Evolutionary conservation across 2,888 invertebrate genomes (phyloP).

Genomic region (Cylindroiulus punctatus): DNA sequence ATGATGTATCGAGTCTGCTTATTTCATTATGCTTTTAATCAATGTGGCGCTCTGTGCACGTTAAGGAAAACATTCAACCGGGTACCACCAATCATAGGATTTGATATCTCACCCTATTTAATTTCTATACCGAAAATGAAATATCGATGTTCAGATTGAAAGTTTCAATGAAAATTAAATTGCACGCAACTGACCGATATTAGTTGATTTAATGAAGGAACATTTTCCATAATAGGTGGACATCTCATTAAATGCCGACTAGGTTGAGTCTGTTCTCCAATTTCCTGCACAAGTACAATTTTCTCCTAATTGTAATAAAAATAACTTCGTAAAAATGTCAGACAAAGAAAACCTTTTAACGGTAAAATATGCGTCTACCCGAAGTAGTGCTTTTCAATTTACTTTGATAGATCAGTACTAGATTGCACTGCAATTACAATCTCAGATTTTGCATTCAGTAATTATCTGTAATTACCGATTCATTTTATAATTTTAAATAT

Average conservation of each 20-base stretch:
- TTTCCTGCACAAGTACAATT: conserved; percentile 71
- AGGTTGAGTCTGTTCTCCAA: conserved; percentile 62
- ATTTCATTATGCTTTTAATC: not conserved
- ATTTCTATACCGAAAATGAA: not conserved
- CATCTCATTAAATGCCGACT: not conserved
- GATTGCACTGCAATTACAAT: too few species aligned
- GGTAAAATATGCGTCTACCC: not conserved
- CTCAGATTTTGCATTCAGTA: too few species aligned
- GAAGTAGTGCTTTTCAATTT: not conserved
- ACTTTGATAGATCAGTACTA: too few species aligned
- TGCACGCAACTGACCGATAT: conserved; percentile 7
- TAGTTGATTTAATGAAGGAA: not conserved
- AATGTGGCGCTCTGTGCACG: not conserved
- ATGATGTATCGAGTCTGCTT: not conserved
- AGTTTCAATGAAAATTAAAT: not conserved
- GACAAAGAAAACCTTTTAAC: not conserved
- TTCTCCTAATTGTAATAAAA: conserved; percentile 13
- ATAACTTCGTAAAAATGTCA: conserved; percentile 57
- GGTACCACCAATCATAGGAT: not conserved
- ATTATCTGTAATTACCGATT: too few species aligned
- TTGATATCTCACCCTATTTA: not conserved
- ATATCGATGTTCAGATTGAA: not conserved
- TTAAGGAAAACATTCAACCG: not conserved
- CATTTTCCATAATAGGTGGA: not conserved
- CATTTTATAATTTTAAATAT: too few species aligned